Evolutionary conservation across 2,113 vertebrate species (phyloP).

Genomic region (Archilochus colubris): DNA sequence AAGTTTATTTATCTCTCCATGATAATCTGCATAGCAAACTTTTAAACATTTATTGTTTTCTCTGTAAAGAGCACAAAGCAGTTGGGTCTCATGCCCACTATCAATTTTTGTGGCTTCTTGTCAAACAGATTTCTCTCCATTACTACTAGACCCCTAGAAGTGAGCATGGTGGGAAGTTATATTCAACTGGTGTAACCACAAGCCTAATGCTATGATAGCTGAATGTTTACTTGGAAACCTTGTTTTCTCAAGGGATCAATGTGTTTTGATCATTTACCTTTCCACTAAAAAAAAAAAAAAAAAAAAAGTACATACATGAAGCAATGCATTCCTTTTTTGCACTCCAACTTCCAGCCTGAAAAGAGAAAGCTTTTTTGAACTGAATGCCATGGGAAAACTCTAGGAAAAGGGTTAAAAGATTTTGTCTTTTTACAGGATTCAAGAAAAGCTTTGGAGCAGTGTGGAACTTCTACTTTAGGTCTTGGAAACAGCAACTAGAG

Average conservation of each 20-base stretch:
- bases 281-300: not conserved
- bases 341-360: not conserved
- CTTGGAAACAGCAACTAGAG: not conserved
- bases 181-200: not conserved
- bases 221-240: not conserved
- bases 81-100: not conserved
- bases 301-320: not conserved
- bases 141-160: not conserved
- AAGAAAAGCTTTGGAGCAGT: not conserved
- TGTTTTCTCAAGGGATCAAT: not conserved
- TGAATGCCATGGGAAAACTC: not conserved
- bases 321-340: not conserved
- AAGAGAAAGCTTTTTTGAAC: not conserved
- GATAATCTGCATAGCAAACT: not conserved
- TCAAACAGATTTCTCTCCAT: not conserved
- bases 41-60: not conserved
- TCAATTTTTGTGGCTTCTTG: not conserved
- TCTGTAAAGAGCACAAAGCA: not conserved
- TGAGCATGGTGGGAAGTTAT: not conserved
- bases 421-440: not conserved
- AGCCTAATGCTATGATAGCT: not conserved
- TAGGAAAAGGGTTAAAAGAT: not conserved
- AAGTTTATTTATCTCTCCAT: not conserved
- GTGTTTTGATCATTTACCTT: not conserved
- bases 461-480: not conserved